phyloP scores from a whole-genome alignment of 2,113 vertebrate genomes.

The Chaenocephalus aceratus region DNA sequence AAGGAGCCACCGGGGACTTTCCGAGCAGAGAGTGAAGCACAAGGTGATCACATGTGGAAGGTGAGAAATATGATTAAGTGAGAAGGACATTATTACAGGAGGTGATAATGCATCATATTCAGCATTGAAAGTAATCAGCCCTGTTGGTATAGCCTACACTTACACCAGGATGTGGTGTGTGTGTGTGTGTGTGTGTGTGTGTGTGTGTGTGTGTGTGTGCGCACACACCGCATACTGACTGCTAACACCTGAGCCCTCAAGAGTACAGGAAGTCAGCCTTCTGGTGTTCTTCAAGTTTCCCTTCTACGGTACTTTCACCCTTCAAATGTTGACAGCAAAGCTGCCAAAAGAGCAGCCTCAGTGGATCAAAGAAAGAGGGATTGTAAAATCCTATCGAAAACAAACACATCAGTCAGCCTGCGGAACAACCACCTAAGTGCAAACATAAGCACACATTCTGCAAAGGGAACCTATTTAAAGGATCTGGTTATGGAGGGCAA shows the following conservation, averaged over 20 bases:
- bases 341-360: slow-evolving; percentile 43
- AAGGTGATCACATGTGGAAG: slow-evolving; percentile 56
- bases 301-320: slow-evolving; percentile 41
- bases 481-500: slow-evolving; percentile 22
- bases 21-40: slow-evolving; percentile 24
- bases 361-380: slow-evolving; percentile 37
- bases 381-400: slow-evolving; percentile 37
- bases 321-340: slow-evolving; percentile 60
- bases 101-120: slow-evolving; percentile 34
- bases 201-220: not conserved
- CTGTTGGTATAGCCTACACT: not conserved
- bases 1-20: slow-evolving; percentile 51
- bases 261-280: slow-evolving; percentile 57
- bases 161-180: slow-evolving; percentile 43
- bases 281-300: slow-evolving; percentile 52
- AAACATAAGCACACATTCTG: slow-evolving; percentile 26
- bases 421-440: slow-evolving; percentile 31
- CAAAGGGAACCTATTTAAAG: slow-evolving; percentile 28
- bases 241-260: slow-evolving; percentile 45
- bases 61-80: slow-evolving; percentile 41
- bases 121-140: slow-evolving; percentile 15
- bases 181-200: not conserved
- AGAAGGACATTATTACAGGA: slow-evolving; percentile 46
- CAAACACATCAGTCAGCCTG: slow-evolving; percentile 25
- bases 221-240: slow-evolving; percentile 13